Base-by-base conservation (phyloP, 1,140 invertebrate genomes). In the Charaxes varanes region DNA sequence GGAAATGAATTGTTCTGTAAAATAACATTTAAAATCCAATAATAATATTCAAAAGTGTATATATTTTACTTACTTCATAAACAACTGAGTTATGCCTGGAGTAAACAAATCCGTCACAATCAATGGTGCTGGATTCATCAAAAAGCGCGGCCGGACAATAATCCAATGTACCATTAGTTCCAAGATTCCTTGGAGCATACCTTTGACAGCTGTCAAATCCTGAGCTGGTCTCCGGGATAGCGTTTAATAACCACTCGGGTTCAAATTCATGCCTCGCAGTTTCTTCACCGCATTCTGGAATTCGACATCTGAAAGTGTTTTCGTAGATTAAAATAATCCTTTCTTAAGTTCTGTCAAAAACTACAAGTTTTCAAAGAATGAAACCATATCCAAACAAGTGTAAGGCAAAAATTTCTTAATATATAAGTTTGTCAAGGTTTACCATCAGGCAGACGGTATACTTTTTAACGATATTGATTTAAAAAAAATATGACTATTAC, bases 281-380 rank as follows among this genome's bases (percentile, higher is more conserved):
- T 67, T 64, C 32, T 32, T 72, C 73, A 3, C 70, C 78, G 19
- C 80, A 85, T 58, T 84, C 76, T 1, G 66, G 55, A 3, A 84
- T 55, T 3, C 34, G 51, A 43, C 83, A 84, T 60, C 83, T 84
- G 53, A 36, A 67, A 68, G 2, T 5, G 22, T 12, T 7, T 32
- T 19, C 2, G 2, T 19, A n/a, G n/a, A n/a, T n/a, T n/a, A n/a
- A n/a, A n/a, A n/a, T n/a, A n/a, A n/a, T n/a, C n/a, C n/a, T n/a
- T n/a, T n/a, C n/a, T n/a, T n/a, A n/a, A n/a, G n/a, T n/a, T n/a
- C n/a, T n/a, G n/a, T n/a, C n/a, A n/a, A n/a, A n/a, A n/a, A n/a
- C n/a, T n/a, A n/a, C n/a, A n/a, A n/a, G n/a, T n/a, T n/a, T n/a
- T n/a, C n/a, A n/a, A n/a, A n/a, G n/a, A n/a, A n/a, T n/a, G n/a